These are phyloP conservation scores for Scotopteryx bipunctaria DNA, from an alignment of 2,888 invertebrate species.

Conservation along the genomic window DNA sequence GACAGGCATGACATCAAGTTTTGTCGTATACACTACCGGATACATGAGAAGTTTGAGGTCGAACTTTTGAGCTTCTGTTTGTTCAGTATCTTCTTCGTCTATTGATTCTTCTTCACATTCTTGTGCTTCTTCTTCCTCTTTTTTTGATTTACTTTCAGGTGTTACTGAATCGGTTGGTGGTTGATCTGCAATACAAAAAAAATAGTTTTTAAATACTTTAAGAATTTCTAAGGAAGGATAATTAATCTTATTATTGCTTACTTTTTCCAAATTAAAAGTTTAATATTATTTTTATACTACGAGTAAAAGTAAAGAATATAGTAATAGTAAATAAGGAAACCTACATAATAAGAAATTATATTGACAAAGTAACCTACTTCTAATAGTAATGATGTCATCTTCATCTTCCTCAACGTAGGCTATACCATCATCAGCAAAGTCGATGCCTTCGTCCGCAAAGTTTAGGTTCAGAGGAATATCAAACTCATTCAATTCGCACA, in stretches of 20 bases:
- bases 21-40: constrained; percentile 63
- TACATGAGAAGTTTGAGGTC: constrained; percentile 67
- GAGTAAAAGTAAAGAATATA: too few relatives aligned
- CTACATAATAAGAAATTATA: too few relatives aligned
- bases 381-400: constrained; percentile 20
- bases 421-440: constrained; percentile 54
- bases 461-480: constrained; percentile 38
- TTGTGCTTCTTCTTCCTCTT: not conserved
- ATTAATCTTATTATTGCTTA: too few relatives aligned
- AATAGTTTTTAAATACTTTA: not conserved
- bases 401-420: constrained; percentile 29
- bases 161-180: not conserved
- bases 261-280: too few relatives aligned
- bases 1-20: constrained; percentile 62
- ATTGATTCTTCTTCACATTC: constrained; percentile 2
- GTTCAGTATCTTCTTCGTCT: constrained; percentile 20
- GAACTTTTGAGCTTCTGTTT: constrained; percentile 45
- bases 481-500: not conserved
- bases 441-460: constrained; percentile 53
- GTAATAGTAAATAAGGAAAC: too few relatives aligned
- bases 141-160: not conserved
- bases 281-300: not conserved
- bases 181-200: constrained; percentile 14
- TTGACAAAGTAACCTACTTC: too few relatives aligned
- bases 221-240: too few relatives aligned